Conservation (phyloP, 2,797 vertebrate species). For the Danio albolineatus region DNA sequence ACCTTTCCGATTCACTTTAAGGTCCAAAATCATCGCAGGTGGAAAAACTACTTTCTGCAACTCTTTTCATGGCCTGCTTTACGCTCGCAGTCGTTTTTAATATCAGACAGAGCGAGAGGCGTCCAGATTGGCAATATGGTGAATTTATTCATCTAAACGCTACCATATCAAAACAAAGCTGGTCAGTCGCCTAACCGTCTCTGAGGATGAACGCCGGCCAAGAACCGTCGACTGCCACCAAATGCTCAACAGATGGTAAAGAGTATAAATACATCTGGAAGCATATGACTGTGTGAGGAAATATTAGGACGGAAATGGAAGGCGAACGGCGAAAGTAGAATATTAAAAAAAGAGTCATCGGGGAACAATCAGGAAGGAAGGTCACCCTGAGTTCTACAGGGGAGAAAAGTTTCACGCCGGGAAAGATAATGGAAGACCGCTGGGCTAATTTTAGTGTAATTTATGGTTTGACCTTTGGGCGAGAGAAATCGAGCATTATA, state of each 20-base stretch:
- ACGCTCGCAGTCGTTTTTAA: slow-evolving; percentile 47
- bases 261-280: slow-evolving; percentile 73
- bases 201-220: slow-evolving; percentile 56
- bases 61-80: slow-evolving; percentile 34
- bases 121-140: slow-evolving; percentile 57
- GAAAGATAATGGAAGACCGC: slow-evolving; percentile 79
- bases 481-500: slow-evolving; percentile 67
- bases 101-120: slow-evolving; percentile 29
- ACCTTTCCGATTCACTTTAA: slow-evolving; percentile 33
- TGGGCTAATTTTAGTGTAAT: slow-evolving; percentile 82
- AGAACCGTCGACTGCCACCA: slow-evolving; percentile 62
- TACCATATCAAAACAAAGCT: slow-evolving; percentile 60
- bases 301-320: slow-evolving; percentile 61
- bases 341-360: slow-evolving; percentile 64
- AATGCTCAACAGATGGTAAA: slow-evolving; percentile 77
- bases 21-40: slow-evolving; percentile 29
- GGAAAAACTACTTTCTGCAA: slow-evolving; percentile 2
- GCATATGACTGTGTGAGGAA: slow-evolving; percentile 61
- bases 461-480: slow-evolving; percentile 72
- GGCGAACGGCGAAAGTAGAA: slow-evolving; percentile 68
- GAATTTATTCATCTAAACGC: slow-evolving; percentile 61
- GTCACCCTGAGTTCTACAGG: slow-evolving; percentile 77
- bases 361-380: slow-evolving; percentile 74
- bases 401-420: slow-evolving; percentile 72
- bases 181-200: slow-evolving; percentile 64